These are phyloP conservation scores for Caenorhabditis sp. DNA, from an alignment of 2,888 invertebrate genomes.

Conservation along the genomic window DNA sequence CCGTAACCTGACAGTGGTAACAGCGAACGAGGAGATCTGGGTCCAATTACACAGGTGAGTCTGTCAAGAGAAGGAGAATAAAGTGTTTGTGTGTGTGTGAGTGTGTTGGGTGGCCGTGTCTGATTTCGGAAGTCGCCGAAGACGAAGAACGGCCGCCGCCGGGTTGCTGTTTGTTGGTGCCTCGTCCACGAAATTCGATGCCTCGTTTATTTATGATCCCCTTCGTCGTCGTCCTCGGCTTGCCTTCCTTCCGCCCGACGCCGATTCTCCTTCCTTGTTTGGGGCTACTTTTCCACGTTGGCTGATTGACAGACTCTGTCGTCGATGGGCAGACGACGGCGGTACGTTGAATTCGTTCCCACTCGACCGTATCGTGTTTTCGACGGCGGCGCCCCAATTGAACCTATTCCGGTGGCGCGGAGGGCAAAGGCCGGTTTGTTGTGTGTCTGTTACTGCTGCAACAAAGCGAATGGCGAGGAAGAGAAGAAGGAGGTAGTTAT, in stretches of 20 bases:
- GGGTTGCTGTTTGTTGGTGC: slow-evolving; percentile 31
- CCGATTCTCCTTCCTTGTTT: slow-evolving; percentile 20
- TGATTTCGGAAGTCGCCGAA: slow-evolving; percentile 38
- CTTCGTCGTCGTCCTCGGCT: background rate
- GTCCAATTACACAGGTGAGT: slow-evolving; percentile 74
- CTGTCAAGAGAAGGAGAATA: slow-evolving; percentile 10
- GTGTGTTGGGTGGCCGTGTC: too few species aligned
- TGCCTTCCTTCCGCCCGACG: too few species aligned
- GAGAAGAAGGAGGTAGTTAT: slow-evolving; percentile 24
- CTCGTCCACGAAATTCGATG: slow-evolving; percentile 30
- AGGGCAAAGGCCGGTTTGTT: slow-evolving; percentile 14
- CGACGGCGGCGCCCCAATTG: slow-evolving; percentile 13
- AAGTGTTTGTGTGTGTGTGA: slow-evolving; percentile 14
- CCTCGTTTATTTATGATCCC: slow-evolving; percentile 25
- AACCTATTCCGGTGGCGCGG: slow-evolving; percentile 2
- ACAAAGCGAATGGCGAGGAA: too few species aligned
- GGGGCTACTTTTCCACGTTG: background rate
- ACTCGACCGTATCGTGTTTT: slow-evolving; percentile 46
- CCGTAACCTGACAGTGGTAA: slow-evolving; percentile 75
- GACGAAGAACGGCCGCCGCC: slow-evolving; percentile 40
- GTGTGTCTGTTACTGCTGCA: background rate
- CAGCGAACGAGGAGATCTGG: slow-evolving; percentile 74
- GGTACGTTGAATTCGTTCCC: background rate
- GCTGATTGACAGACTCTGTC: slow-evolving; percentile 15
- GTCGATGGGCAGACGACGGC: too few species aligned